Percentiles rank a stretch among this genome's conserved stretches.
These are phyloP conservation scores for Microcebus murinus DNA, from an alignment of 2,113 vertebrate species.

Conservation along the genomic window DNA sequence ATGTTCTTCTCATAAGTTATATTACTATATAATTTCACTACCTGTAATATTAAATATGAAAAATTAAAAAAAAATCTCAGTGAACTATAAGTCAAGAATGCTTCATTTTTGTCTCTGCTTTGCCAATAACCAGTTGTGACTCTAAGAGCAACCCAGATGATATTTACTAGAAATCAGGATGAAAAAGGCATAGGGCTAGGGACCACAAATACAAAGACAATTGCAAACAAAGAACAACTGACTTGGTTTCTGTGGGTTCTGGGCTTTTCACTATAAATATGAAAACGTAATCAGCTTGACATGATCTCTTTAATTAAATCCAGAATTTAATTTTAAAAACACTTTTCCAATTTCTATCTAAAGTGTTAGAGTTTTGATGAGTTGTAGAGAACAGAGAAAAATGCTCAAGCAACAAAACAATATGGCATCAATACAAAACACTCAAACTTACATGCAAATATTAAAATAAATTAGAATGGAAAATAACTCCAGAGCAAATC, in stretches of 20 bases:
- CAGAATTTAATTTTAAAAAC: background rate
- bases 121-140: background rate
- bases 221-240: background rate
- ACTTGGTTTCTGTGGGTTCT: background rate
- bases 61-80: background rate
- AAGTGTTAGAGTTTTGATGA: constrained; percentile 22
- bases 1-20: background rate
- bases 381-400: constrained; percentile 24
- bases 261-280: background rate
- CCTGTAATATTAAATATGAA: background rate
- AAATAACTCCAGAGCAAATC: constrained; percentile 20
- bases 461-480: constrained; percentile 28
- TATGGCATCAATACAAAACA: background rate
- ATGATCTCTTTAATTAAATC: background rate
- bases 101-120: constrained; percentile 8
- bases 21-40: background rate
- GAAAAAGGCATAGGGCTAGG: background rate
- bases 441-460: constrained; percentile 14
- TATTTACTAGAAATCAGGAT: background rate
- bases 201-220: background rate
- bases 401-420: constrained; percentile 29
- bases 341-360: background rate
- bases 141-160: background rate
- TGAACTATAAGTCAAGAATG: background rate
- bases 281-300: background rate